A percentile compares a stretch with the other conserved stretches of the same genome.
phyloP scores from a whole-genome alignment of 2,888 invertebrate species.

The Mesochorus sp. region DNA sequence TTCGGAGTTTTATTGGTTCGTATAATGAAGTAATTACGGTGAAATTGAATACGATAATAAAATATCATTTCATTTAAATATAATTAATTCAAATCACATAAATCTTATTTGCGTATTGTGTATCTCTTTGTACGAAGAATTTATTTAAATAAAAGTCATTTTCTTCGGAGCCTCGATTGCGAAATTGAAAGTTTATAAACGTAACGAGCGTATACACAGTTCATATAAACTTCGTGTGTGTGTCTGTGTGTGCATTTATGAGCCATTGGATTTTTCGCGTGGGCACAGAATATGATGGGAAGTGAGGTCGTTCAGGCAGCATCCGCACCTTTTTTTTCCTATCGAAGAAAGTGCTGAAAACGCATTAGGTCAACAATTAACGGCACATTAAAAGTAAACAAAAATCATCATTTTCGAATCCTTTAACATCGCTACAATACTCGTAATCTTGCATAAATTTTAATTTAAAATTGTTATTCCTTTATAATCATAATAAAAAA shows the following conservation, averaged over 20 bases:
- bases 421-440: background rate
- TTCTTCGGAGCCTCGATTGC: background rate
- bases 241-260: background rate
- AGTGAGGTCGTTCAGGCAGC: background rate
- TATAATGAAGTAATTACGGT: background rate
- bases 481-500: too few relatives aligned
- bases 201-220: background rate
- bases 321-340: constrained; percentile 17
- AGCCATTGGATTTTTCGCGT: background rate
- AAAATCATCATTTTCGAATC: background rate
- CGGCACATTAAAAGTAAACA: background rate
- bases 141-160: background rate
- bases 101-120: too few relatives aligned
- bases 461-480: too few relatives aligned
- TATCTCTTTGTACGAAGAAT: too few relatives aligned
- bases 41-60: background rate
- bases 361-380: background rate
- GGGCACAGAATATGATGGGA: constrained; percentile 20
- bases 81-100: background rate
- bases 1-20: too few relatives aligned
- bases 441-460: constrained; percentile 23
- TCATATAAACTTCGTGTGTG: background rate
- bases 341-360: constrained; percentile 40
- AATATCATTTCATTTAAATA: background rate
- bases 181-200: background rate